phyloP scores from a whole-genome alignment of 1,140 invertebrate species.

The Sinonovacula constricta region DNA sequence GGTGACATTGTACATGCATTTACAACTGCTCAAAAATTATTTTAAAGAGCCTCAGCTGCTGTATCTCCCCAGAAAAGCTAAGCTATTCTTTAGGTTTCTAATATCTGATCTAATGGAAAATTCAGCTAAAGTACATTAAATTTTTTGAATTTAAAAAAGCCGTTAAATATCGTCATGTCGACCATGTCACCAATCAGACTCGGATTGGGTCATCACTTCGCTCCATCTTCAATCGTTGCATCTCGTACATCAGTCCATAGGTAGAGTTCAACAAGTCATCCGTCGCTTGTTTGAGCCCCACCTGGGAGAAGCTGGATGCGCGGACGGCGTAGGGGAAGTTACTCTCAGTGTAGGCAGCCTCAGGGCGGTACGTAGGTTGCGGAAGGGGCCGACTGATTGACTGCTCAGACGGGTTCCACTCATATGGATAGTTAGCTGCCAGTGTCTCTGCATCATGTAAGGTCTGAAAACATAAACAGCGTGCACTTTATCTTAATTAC shows the following conservation, averaged over 20 bases:
- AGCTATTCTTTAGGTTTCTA: too few relatives aligned
- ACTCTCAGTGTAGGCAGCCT: constrained; percentile 55
- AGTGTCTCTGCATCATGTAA: constrained; percentile 65
- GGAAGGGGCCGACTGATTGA: constrained; percentile 36
- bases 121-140: too few relatives aligned
- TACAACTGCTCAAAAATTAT: too few relatives aligned
- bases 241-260: constrained; percentile 65
- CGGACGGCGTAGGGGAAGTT: constrained; percentile 36
- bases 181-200: too few relatives aligned
- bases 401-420: constrained; percentile 45
- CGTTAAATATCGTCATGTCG: too few relatives aligned
- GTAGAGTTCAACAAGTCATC: constrained; percentile 64
- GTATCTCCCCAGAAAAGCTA: too few relatives aligned
- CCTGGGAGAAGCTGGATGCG: constrained; percentile 22
- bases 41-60: too few relatives aligned
- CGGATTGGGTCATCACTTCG: constrained; percentile 44
- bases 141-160: too few relatives aligned
- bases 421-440: constrained; percentile 59
- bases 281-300: constrained; percentile 56
- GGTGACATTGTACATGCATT: too few relatives aligned
- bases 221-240: constrained; percentile 59
- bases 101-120: too few relatives aligned
- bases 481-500: too few relatives aligned
- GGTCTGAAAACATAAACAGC: constrained; percentile 61
- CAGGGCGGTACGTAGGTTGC: constrained; percentile 38